A percentile compares a stretch with the other conserved stretches of the same genome.
Evolutionary conservation across 2,888 invertebrate species (phyloP).

Genomic region (Aleiodes testaceus): DNA sequence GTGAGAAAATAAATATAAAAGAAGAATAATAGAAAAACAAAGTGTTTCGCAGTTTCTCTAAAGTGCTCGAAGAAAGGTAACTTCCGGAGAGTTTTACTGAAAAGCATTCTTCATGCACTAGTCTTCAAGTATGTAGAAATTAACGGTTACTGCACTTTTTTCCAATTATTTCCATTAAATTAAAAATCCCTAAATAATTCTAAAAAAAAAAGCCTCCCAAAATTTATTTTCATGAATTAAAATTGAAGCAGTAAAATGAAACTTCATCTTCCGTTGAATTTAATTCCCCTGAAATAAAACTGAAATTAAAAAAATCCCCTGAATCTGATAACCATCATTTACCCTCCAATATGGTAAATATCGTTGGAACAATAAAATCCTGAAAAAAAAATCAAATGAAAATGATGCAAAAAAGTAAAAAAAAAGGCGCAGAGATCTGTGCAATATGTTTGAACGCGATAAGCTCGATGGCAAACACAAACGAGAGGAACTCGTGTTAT

Average conservation of each 20-base stretch:
- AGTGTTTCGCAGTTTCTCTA: constrained; percentile 33
- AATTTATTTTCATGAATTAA: neutral
- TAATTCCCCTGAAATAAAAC: neutral
- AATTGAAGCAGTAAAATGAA: neutral
- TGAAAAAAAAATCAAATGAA: constrained; percentile 1
- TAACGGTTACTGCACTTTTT: too few relatives aligned
- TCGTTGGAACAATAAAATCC: neutral
- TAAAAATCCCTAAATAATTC: neutral
- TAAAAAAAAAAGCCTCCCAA: neutral
- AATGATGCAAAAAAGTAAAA: constrained; percentile 14
- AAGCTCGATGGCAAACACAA: constrained; percentile 23
- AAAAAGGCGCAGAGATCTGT: constrained; percentile 13
- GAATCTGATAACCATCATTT: constrained; percentile 23
- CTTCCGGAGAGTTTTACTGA: constrained; percentile 16
- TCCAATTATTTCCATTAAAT: too few relatives aligned
- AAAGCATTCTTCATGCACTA: neutral
- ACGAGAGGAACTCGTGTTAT: constrained; percentile 22
- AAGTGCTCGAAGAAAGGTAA: constrained; percentile 34
- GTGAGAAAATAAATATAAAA: constrained; percentile 5
- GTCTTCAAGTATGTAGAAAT: neutral
- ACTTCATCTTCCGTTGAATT: neutral
- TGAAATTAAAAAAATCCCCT: neutral
- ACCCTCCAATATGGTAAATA: constrained; percentile 10
- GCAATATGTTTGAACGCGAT: constrained; percentile 22
- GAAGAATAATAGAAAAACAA: constrained; percentile 13